phyloP scores from a whole-genome alignment of 2,797 vertebrate genomes.

The Phalloptychus januarius region DNA sequence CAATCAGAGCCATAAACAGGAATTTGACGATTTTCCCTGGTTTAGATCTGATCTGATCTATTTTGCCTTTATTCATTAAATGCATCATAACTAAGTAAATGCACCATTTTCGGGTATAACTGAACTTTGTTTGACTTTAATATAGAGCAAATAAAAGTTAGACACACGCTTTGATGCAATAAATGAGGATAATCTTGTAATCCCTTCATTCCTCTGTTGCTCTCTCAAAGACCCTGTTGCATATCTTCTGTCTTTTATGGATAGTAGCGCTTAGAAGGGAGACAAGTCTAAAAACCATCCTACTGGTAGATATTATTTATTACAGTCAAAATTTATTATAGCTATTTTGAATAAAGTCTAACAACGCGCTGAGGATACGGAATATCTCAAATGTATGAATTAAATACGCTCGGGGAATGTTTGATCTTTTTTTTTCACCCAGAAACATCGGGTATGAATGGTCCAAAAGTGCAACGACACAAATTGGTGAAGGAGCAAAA shows the following conservation, averaged over 20 bases:
- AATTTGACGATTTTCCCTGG: neutral
- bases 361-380: neutral
- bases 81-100: neutral
- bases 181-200: neutral
- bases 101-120: neutral
- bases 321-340: neutral
- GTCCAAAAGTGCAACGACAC: neutral
- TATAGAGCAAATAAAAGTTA: neutral
- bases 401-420: neutral
- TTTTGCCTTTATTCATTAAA: neutral
- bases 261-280: neutral
- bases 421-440: neutral
- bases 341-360: neutral
- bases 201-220: neutral
- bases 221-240: neutral
- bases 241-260: neutral
- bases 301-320: neutral
- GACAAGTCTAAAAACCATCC: neutral
- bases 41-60: neutral
- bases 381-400: neutral
- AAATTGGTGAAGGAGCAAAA: constrained; percentile 25
- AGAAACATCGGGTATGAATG: neutral
- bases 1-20: neutral
- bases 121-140: neutral
- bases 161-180: neutral